A percentile compares a stretch with the other conserved stretches of the same genome.
phyloP scores from a whole-genome alignment of 2,888 invertebrate species.

The Didymodactylos carnosus region DNA sequence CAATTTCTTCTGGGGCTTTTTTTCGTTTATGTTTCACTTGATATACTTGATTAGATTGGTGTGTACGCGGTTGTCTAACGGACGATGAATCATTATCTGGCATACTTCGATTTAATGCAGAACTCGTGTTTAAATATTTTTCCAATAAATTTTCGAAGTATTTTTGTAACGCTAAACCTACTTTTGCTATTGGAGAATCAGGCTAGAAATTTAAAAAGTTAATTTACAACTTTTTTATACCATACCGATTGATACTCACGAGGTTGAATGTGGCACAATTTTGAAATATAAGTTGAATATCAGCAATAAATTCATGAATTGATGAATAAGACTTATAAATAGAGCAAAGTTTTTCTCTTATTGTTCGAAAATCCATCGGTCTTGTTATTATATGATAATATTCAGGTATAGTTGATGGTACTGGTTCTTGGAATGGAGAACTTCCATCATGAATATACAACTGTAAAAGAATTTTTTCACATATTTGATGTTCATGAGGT shows the following conservation, averaged over 20 bases:
- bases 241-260: conserved; percentile 40
- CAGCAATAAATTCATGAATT: conserved; percentile 53
- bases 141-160: conserved; percentile 23
- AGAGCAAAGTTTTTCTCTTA: conserved; percentile 56
- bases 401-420: conserved; percentile 48
- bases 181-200: conserved; percentile 25
- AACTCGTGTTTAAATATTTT: no score
- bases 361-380: conserved; percentile 65
- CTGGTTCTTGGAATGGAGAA: conserved; percentile 64
- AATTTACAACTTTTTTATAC: no score
- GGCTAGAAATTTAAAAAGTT: background rate
- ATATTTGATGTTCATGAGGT: conserved; percentile 25
- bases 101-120: no score
- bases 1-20: no score
- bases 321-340: conserved; percentile 52
- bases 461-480: conserved; percentile 63
- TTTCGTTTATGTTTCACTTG: no score
- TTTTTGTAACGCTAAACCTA: conserved; percentile 23
- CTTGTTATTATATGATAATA: conserved; percentile 51
- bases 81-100: no score
- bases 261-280: conserved; percentile 66
- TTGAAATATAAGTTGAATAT: conserved; percentile 62
- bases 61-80: no score
- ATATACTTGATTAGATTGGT: no score
- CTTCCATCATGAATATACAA: conserved; percentile 74